phyloP scores from a whole-genome alignment of 2,797 vertebrate species.

The Arrhamphus sclerolepis region DNA sequence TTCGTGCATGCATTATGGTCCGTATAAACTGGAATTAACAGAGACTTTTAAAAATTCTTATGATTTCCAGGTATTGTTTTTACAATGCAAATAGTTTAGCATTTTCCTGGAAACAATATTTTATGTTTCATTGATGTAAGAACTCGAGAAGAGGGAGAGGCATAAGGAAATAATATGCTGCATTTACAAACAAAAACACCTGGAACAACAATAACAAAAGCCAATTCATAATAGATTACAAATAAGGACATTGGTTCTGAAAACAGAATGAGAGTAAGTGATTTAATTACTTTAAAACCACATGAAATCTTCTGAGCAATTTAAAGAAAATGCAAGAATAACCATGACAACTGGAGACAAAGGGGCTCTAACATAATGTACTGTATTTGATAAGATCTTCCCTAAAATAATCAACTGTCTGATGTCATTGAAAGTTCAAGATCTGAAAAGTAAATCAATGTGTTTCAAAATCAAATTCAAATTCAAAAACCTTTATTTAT shows the following conservation, averaged over 20 bases:
- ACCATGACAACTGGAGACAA: constrained; percentile 4
- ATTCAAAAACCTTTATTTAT: too few relatives aligned
- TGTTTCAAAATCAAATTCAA: too few relatives aligned
- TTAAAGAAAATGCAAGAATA: constrained; percentile 21
- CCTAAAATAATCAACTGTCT: constrained; percentile 52
- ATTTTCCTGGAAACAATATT: constrained; percentile 6
- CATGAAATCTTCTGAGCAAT: constrained; percentile 12
- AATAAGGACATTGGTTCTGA: neutral
- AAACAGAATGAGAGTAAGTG: neutral
- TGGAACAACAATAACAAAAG: too few relatives aligned
- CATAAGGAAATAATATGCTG: too few relatives aligned
- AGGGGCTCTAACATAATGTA: constrained; percentile 17
- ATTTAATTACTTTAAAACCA: constrained; percentile 4
- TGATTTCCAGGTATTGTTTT: constrained; percentile 1
- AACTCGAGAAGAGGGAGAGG: too few relatives aligned
- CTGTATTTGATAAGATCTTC: constrained; percentile 31
- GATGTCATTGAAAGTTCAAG: constrained; percentile 46
- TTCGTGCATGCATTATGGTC: too few relatives aligned
- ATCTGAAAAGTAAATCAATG: constrained; percentile 35
- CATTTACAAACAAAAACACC: too few relatives aligned
- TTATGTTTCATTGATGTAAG: too few relatives aligned
- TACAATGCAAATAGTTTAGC: neutral
- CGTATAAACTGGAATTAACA: constrained; percentile 4
- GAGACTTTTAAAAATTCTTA: neutral
- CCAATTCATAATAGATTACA: too few relatives aligned